Base-by-base conservation (phyloP, 2,888 invertebrate genomes). In the Limulus polyphemus region DNA sequence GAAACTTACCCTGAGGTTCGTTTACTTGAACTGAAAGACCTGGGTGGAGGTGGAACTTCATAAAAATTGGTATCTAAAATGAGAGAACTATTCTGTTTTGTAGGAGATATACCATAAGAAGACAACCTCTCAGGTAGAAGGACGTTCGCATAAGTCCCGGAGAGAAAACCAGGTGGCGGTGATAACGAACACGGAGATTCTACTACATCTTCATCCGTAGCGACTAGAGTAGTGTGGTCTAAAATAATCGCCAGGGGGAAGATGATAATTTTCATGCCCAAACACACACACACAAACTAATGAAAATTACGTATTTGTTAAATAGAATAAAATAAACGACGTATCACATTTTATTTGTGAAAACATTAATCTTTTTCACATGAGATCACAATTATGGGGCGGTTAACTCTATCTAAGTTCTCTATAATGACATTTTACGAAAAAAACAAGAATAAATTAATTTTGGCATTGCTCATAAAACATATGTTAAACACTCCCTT, bases 221-320 rank as follows among this genome's bases (percentile, higher is more conserved):
- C 61, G 16, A 69, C 66, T 17, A 63, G 62, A 11, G 68, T 65
- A 14, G 67, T 65, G 51, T 68, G 64, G 16, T 65, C 69, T 69
- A 51, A 4, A 62, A 58, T 57, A 47, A 61, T 47, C 10, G 11
- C 17, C 16, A 32, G 4, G 7, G 32, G 5, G 32, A 32, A 32
- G 32, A 2, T 32, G 32, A 7, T 32, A 32, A n/a, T n/a, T n/a
- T n/a, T n/a, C n/a, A n/a, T n/a, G n/a, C n/a, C n/a, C n/a, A n/a
- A n/a, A n/a, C n/a, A n/a, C n/a, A n/a, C n/a, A n/a, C n/a, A n/a
- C n/a, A n/a, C n/a, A n/a, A 32, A 32, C 2, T 3, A 32, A 32
- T 32, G 32, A 32, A 32, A 32, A 32, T 32, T n/a, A 32, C 32
- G 32, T 32, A 32, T 32, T 32, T 32, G 5, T 32, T 32, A 32